These are phyloP conservation scores for Bufo bufo DNA, from an alignment of 2,113 vertebrate species.

Conservation along the genomic window DNA sequence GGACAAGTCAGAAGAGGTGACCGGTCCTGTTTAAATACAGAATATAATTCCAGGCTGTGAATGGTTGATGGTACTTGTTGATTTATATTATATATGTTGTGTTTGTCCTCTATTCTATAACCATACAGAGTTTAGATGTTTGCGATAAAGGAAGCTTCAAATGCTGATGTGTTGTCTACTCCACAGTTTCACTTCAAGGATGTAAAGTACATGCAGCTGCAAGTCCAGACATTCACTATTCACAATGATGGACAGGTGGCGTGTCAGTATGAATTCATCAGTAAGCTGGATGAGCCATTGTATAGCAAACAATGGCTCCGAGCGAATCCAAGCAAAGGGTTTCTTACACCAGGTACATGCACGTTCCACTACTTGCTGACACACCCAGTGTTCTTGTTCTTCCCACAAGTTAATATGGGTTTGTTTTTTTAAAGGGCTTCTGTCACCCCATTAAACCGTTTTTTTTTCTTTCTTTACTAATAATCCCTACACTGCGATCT, in stretches of 20 bases:
- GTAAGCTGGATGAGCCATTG: constrained; percentile 83
- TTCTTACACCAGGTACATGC: constrained; percentile 83
- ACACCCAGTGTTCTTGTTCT: neutral
- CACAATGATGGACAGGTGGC: constrained; percentile 88
- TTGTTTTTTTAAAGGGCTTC: no score
- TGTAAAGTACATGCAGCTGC: constrained; percentile 94
- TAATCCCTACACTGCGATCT: no score
- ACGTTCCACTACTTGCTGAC: neutral
- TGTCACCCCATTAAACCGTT: no score
- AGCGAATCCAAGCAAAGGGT: constrained; percentile 87
- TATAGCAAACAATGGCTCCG: constrained; percentile 93
- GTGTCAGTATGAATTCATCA: constrained; percentile 95
- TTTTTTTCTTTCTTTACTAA: no score
- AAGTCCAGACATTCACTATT: constrained; percentile 79
- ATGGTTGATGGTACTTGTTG: no score
- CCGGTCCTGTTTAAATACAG: no score
- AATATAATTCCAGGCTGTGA: no score
- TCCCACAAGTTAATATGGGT: neutral
- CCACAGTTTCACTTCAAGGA: constrained; percentile 86
- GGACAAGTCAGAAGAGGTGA: no score
- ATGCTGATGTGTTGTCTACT: constrained; percentile 52
- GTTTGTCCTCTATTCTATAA: no score
- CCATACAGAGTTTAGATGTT: neutral
- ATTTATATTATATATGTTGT: no score
- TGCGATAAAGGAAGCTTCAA: neutral